Evolutionary conservation across 2,797 vertebrate species (phyloP).

Genomic region (Chelonia mydas): DNA sequence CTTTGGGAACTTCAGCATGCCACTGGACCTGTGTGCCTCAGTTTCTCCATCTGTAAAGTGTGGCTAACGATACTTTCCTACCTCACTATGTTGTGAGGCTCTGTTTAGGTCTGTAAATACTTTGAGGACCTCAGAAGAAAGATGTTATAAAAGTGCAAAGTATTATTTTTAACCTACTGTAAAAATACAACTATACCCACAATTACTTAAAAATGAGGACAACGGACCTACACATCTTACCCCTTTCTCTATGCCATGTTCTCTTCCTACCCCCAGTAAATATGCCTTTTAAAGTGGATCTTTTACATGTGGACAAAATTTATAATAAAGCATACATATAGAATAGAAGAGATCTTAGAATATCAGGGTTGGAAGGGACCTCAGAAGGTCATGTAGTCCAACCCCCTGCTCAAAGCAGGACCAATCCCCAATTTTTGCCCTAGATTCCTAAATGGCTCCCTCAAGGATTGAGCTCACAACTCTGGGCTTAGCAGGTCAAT

Average conservation of each 20-base stretch:
- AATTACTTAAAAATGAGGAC: not conserved
- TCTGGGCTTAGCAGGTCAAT: too few species aligned
- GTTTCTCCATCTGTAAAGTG: not conserved
- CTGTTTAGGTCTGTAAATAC: not conserved
- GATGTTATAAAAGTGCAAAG: rapidly evolving
- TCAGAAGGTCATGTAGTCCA: too few species aligned
- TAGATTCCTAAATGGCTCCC: too few species aligned
- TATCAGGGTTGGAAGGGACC: too few species aligned
- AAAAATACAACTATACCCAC: not conserved
- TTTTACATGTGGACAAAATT: not conserved
- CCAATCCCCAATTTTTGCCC: too few species aligned
- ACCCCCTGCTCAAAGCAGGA: too few species aligned
- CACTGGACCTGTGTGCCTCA: not conserved
- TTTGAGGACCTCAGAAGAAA: not conserved
- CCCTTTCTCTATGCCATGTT: not conserved
- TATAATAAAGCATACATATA: not conserved
- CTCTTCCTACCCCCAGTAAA: not conserved
- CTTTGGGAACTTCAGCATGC: not conserved
- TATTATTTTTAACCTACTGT: not conserved
- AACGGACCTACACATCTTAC: rapidly evolving
- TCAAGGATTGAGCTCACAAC: too few species aligned
- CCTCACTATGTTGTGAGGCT: not conserved
- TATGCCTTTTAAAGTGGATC: not conserved
- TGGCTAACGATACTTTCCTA: not conserved
- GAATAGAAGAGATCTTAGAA: too few species aligned